Base-by-base conservation (phyloP, 2,113 vertebrate genomes). In the Pipra filicauda region DNA sequence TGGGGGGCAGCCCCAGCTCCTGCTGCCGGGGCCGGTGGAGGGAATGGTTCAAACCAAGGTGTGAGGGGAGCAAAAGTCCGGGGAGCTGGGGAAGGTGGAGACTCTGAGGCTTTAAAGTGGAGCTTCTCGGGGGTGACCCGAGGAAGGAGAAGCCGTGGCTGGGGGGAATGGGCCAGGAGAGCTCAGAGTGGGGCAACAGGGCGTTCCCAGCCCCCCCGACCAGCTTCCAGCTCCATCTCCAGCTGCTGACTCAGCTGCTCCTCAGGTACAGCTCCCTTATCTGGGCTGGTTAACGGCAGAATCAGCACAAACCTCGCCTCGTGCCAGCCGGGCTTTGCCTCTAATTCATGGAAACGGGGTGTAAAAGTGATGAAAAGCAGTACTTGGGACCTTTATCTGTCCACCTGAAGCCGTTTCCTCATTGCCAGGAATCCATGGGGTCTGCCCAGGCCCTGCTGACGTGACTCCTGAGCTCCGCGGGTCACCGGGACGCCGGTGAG, bases 31-130 rank as follows among this genome's bases (percentile, higher is more conserved):
- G 64, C 5, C 58, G 79, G 61, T 46, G 61, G 62, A 9, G 71
- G 77, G 33, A 21, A 11, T 51, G 7, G 44, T 82, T 72, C 59
- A 52, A 57, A 73, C 13, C 61, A 27, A 76, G 86, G 51, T 4
- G 44, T 15, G 71, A 88, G 66, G 51, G 71, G 76, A 86, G 37
- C 80, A 76, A 84, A 91, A 86, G 76, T 92, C 91, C 91, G 46
- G 44, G 54, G 24, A 7, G 93, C 89, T 69, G 91, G 93, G 82
- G 71, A 33, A 82, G 78, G 54, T 55, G 8, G 54, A 65, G 77
- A 3, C 61, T 67, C 21, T 1, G 11, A 20, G 41, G 46, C 33
- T 58, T 61, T 7, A 48, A 77, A 66, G 2, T 1, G 20, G 41
- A 43, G 33, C 24, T 62, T 33, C 64, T 52, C 22, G 3, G 58